A percentile compares a stretch with the other conserved stretches of the same genome.
Conservation (phyloP, 2,888 invertebrate species). For the Cephus rjabovi region DNA sequence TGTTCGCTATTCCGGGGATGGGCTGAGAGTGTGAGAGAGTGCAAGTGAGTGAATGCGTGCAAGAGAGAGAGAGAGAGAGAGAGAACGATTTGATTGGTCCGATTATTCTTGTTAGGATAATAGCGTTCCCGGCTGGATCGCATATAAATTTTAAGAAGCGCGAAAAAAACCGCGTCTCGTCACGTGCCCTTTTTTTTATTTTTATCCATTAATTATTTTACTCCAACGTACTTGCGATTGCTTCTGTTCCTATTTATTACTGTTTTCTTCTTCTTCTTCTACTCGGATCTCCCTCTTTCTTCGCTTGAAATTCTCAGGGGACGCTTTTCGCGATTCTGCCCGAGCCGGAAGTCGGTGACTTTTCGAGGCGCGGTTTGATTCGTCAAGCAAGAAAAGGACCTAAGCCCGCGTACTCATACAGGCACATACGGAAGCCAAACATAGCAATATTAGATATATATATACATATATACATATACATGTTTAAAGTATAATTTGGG, state of each 20-base stretch:
- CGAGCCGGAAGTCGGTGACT: background rate
- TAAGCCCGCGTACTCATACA: slow-evolving; percentile 41
- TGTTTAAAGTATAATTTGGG: too few relatives aligned
- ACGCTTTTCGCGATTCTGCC: too few relatives aligned
- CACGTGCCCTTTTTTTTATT: background rate
- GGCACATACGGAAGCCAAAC: slow-evolving; percentile 58
- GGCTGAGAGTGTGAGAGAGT: background rate
- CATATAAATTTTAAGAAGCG: background rate
- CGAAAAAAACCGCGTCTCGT: background rate
- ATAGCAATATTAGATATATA: slow-evolving; percentile 61
- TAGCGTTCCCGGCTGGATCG: background rate
- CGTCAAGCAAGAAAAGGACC: slow-evolving; percentile 8
- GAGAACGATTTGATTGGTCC: background rate
- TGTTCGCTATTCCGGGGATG: background rate
- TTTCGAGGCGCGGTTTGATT: background rate
- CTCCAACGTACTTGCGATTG: background rate
- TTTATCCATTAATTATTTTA: background rate
- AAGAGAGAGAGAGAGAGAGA: too few relatives aligned
- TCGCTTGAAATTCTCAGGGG: background rate
- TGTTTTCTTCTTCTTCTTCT: background rate
- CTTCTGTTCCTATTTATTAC: background rate
- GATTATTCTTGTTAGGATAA: background rate
- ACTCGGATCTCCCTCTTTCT: background rate
- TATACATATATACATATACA: slow-evolving; percentile 8
- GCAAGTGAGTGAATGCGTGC: background rate